Base-by-base conservation (phyloP, 2,113 vertebrate species). In the Blennius ocellaris region DNA sequence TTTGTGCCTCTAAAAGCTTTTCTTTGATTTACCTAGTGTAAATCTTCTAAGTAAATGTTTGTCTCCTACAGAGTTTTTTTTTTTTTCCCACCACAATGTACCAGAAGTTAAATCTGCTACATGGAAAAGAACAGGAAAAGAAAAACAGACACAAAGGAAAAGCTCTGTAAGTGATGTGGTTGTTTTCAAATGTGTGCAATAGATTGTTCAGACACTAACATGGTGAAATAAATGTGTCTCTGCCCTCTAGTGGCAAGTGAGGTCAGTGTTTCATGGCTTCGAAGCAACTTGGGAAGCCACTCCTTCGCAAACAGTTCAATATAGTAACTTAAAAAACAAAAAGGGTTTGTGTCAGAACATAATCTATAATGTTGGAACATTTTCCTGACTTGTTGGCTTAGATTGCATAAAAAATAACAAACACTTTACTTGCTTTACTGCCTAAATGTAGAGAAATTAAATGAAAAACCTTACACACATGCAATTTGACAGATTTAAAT, bases 171-270 rank as follows among this genome's bases (percentile, higher is more conserved):
- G 4, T n/a, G n/a, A 6, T 39, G 14, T 47, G 16, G 10, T 63
- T 37, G 14, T 0, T 0, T 66, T 40, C 71, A 41, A 50, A 50
- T 30, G 52, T 49, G 6, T 36, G 44, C 37, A n/a, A 6, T 8
- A 66, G 6, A 49, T 4, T 2, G 2, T 4, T 30, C 21, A n/a
- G 16, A 75, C 0, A 1, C 11, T 62, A 16, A 36, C 44, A 3
- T n/a, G 15, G 7, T 45, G 45, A 64, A 40, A 5, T n/a, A 53
- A 63, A 61, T 21, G 10, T 70, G 11, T 15, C 5, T 70, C 67
- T 84, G 81, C 84, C 87, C 77, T 71, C 89, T 89, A 73, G 76
- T 87, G 89, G 78, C 47, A 66, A 64, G 11, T 15, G 3, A 55
- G 38, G 14, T 70, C 1, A 63, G 48, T 50, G 10, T 15, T n/a